Evolutionary conservation across 2,797 vertebrate genomes (phyloP), one percentile per base, ranked within the genome.

Genomic region (Pipistrellus pygmaeus): DNA sequence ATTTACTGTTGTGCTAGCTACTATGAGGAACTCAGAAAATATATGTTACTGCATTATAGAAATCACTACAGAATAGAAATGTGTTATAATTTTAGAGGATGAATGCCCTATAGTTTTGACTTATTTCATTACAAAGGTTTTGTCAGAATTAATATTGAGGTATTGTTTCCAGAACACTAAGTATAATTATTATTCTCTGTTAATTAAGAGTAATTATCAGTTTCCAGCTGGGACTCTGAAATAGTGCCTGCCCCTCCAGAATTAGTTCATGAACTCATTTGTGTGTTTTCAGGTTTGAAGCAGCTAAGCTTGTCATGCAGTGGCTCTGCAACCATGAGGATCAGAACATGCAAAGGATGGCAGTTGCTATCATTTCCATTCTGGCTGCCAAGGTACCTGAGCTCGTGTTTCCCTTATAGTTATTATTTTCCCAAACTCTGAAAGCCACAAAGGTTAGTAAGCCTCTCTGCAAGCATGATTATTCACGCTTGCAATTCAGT

Each of bases 301-400:
- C 99, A 81, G 99, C 99, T 93, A 99, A 99, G 97, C 98, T 99
- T 90, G 99, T 99, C 95, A 99, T 99, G 99, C 99, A 99, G 98
- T 99, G 99, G 99, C 98, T 99, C 77, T 99, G 99, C 97, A 99
- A 99, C 98, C 99, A 99, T 2, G 99, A 99, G 96, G 99, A 99
- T 98, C 99, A 99, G 97, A 99, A 99, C 97, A 99, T 99, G 99
- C 99, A 99, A 98, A 99, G 99, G 97, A 99, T 99, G 99, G 99
- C 99, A 7, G 99, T 99, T 55, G 99, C 99, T 12, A 99, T 99
- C 80, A 99, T 99, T 96, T 99, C 99, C 84, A 99, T 99, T 95
- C 98, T 99, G 91, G 99, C 99, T 96, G 99, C 99, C 68, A 99
- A 99, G 99, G 99, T 99, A 98, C n/a, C 30, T 94, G 83, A 64